Conservation (phyloP, 1,140 invertebrate species). For the Bombus difficillimus region DNA sequence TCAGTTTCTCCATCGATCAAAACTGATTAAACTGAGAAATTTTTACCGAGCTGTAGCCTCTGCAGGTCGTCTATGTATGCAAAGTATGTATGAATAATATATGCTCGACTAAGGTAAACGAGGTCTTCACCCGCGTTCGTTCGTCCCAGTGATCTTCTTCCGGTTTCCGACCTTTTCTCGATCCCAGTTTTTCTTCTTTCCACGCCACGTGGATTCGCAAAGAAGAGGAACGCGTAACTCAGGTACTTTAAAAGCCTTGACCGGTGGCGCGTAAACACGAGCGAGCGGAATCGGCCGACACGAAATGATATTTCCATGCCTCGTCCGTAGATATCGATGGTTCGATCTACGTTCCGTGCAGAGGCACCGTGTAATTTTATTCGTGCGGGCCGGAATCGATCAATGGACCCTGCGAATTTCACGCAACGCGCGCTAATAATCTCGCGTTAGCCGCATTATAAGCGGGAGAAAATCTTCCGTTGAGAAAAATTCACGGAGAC, state of each 20-base stretch:
- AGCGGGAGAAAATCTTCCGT: too few species aligned
- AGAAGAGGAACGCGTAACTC: not conserved
- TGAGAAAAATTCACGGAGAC: too few species aligned
- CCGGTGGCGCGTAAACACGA: not conserved
- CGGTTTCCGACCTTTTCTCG: not conserved
- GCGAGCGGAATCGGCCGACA: not conserved
- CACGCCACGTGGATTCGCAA: not conserved
- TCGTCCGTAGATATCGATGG: not conserved
- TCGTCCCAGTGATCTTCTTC: not conserved
- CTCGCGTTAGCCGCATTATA: too few species aligned
- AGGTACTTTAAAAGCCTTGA: not conserved
- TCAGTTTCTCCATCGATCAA: not conserved
- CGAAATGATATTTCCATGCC: not conserved
- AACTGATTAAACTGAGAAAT: not conserved
- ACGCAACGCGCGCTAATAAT: too few species aligned
- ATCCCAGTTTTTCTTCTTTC: not conserved
- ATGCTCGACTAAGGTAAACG: not conserved
- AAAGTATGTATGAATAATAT: not conserved
- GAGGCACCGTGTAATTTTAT: too few species aligned
- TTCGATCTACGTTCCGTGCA: not conserved
- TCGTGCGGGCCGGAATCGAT: not conserved
- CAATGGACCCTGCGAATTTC: too few species aligned
- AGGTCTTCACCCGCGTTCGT: not conserved
- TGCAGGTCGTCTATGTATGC: not conserved
- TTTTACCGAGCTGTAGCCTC: not conserved